Evolutionary conservation across 2,797 vertebrate genomes (phyloP), one percentile per base, ranked within the genome.

Genomic region (Sebastes matsubarae): DNA sequence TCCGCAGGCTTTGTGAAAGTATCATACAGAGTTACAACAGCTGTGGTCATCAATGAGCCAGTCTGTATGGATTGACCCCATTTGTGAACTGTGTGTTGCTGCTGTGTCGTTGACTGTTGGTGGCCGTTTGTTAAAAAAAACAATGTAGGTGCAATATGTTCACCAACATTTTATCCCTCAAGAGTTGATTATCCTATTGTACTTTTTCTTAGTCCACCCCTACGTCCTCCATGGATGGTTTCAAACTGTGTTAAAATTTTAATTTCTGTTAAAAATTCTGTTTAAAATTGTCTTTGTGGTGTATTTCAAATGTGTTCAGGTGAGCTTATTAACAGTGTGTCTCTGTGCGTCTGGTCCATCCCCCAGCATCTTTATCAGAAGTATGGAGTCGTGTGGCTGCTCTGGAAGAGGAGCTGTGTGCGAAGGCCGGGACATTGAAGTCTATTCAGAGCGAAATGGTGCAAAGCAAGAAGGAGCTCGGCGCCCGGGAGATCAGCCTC

Each of bases 331-430:
- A 55, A 80, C 13, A 18, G 1, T 55, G 9, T 52, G 4, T 77
- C 22, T 86, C 11, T 87, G 16, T 57, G 8, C 83, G 5, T 83
- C 6, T 76, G 10, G 1, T 89, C 22, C 46, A 20, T 81, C 46
- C 59, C 10, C 6, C 78, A 90, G 91, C 2, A 8, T 84, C 76
- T 3, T 36, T 78, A 29, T 77, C 75, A 74, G 93, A 91, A 84
- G 77, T 95, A 36, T 84, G 69, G 73, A 77, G 83, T 16, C 92
- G 83, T 7, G 75, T 94, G 6, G 87, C 91, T 50, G 80, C 86
- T 38, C 83, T 96, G 87, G 93, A 96, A 81, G 86, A 88, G 50
- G 95, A 96, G 74, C 11, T 96, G 12, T 68, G 85, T 34, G 72
- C 71, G 3, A 95, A 95, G 88, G 76, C 85, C 0, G 83, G 88